Conservation (phyloP, 2,797 vertebrate genomes). For the Acipenser transmontanus region DNA sequence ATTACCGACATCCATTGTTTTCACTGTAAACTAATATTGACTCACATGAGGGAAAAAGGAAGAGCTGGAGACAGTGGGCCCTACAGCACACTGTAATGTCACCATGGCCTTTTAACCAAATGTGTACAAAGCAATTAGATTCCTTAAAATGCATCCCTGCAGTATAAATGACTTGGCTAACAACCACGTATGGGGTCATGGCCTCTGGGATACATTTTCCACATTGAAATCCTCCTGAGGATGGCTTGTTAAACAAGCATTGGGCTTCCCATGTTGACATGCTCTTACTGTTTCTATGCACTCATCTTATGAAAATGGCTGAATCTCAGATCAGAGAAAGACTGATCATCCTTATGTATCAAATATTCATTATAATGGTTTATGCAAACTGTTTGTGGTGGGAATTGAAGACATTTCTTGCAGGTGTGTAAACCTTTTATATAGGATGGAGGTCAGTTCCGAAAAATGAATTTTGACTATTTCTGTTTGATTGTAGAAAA, state of each 20-base stretch:
- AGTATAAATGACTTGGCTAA: slow-evolving; percentile 21
- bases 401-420: slow-evolving; percentile 8
- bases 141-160: slow-evolving; percentile 21
- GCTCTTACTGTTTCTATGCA: slow-evolving; percentile 49
- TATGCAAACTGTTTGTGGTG: slow-evolving; percentile 34
- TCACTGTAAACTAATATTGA: slow-evolving; percentile 51
- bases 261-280: slow-evolving; percentile 14
- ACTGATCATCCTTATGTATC: slow-evolving; percentile 32
- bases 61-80: slow-evolving; percentile 35
- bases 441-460: not conserved
- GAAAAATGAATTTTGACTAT: not conserved
- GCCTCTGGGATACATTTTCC: slow-evolving; percentile 47
- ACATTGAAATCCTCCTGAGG: slow-evolving; percentile 55
- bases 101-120: slow-evolving; percentile 35
- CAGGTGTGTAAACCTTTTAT: not conserved
- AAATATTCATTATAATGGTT: slow-evolving; percentile 31
- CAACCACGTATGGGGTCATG: slow-evolving; percentile 32
- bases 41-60: slow-evolving; percentile 43
- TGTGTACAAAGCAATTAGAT: slow-evolving; percentile 46
- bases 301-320: slow-evolving; percentile 38
- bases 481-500: too few species aligned
- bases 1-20: slow-evolving; percentile 32
- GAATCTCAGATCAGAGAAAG: slow-evolving; percentile 29
- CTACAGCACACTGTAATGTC: slow-evolving; percentile 28
- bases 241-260: slow-evolving; percentile 53